Evolutionary conservation across 2,113 vertebrate genomes (phyloP).

Genomic region (Halcyon malimbica): DNA sequence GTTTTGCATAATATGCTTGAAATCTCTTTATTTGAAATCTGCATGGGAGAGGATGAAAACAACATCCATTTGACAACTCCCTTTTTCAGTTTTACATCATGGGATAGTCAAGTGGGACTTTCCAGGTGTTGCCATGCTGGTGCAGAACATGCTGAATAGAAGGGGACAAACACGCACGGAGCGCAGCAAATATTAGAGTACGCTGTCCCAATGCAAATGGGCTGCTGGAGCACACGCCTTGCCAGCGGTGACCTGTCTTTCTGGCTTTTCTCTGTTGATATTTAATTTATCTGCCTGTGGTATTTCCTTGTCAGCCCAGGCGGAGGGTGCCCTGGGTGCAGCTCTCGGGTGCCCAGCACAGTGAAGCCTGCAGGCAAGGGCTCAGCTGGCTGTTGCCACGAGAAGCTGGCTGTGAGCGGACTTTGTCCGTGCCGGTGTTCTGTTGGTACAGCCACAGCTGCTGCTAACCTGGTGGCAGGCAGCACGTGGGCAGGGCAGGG

Average conservation of each 20-base stretch:
- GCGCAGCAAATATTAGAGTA: neutral
- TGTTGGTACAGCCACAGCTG: neutral
- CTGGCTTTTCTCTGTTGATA: conserved; percentile 1
- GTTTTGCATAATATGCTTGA: neutral
- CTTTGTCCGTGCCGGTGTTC: neutral
- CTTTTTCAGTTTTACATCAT: neutral
- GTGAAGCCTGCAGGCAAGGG: neutral
- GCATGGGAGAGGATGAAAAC: neutral
- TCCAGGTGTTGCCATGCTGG: neutral
- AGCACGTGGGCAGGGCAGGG: neutral
- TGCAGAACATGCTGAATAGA: neutral
- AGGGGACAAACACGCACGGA: neutral
- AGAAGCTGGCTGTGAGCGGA: neutral
- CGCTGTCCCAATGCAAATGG: neutral
- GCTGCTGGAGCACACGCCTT: neutral
- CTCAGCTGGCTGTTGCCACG: neutral
- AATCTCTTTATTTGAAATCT: neutral
- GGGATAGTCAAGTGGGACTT: neutral
- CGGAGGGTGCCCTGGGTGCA: neutral
- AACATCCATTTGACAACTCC: neutral
- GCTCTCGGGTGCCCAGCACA: neutral
- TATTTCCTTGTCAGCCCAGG: neutral
- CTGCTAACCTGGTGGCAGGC: neutral
- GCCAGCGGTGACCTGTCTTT: neutral
- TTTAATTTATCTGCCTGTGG: neutral